Evolutionary conservation across 2,113 vertebrate genomes (phyloP).

Genomic region (Cervus canadensis): DNA sequence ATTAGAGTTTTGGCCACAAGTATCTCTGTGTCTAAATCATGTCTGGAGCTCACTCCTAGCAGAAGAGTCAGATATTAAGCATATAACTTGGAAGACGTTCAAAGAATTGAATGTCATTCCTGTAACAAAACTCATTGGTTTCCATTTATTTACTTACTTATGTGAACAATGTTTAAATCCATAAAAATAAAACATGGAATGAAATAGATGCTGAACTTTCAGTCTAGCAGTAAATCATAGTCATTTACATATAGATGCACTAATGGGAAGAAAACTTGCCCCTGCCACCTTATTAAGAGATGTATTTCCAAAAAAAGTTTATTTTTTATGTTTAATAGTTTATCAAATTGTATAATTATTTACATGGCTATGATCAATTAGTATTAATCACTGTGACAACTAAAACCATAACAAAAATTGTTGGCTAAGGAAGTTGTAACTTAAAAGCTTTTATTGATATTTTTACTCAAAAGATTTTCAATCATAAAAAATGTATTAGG

Average conservation of each 20-base stretch:
- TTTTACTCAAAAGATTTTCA: not conserved
- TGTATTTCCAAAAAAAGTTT: not conserved
- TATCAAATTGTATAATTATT: not conserved
- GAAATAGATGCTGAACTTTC: not conserved
- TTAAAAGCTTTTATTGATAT: not conserved
- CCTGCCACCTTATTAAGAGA: not conserved
- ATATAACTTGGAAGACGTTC: conserved; percentile 24
- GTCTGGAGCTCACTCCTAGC: not conserved
- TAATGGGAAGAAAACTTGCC: not conserved
- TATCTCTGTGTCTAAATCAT: not conserved
- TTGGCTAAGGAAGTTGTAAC: not conserved
- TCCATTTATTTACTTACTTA: not conserved
- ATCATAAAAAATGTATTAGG: not conserved
- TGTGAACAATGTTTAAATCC: not conserved
- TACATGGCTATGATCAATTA: not conserved
- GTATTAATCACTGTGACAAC: not conserved
- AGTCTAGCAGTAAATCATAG: not conserved
- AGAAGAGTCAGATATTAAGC: not conserved
- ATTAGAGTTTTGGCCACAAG: not conserved
- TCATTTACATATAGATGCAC: not conserved
- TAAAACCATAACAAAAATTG: not conserved
- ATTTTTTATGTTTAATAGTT: not conserved
- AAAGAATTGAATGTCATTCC: conserved; percentile 10
- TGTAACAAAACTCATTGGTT: not conserved
- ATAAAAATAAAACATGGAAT: not conserved